A percentile compares a stretch with the other conserved stretches of the same genome.
phyloP scores from a whole-genome alignment of 2,888 invertebrate species.

The Plutella xylostella region DNA sequence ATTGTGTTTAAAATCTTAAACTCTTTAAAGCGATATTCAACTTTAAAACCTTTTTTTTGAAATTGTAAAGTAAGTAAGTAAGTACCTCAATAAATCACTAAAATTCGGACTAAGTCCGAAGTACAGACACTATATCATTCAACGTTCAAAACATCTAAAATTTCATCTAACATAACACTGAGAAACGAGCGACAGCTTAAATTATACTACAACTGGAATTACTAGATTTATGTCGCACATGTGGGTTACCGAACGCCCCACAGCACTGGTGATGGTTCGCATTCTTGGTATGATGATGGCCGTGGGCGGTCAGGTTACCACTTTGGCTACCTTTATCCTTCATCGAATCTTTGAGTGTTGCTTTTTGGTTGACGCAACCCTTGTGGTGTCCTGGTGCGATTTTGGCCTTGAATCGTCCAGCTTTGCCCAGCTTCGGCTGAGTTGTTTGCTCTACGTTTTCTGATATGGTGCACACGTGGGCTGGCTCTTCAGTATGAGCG shows the following conservation, averaged over 20 bases:
- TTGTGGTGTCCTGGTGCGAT: slow-evolving; percentile 54
- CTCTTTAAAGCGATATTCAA: too few species aligned
- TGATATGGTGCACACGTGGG: slow-evolving; percentile 32
- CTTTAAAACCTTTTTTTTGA: too few species aligned
- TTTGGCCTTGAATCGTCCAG: slow-evolving; percentile 45
- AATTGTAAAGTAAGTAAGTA: too few species aligned
- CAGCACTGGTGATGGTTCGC: slow-evolving; percentile 63
- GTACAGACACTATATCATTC: too few species aligned
- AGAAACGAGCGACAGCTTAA: slow-evolving; percentile 22
- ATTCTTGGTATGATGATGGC: slow-evolving; percentile 55
- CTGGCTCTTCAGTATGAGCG: slow-evolving; percentile 32
- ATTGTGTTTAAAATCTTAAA: too few species aligned
- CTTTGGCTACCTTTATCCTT: slow-evolving; percentile 23
- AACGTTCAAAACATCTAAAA: too few species aligned
- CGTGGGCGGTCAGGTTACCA: slow-evolving; percentile 56
- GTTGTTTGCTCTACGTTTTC: slow-evolving; percentile 28
- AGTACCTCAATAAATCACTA: too few species aligned
- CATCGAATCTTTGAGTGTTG: slow-evolving; percentile 28
- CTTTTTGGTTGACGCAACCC: slow-evolving; percentile 28
- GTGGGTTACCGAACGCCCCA: slow-evolving; percentile 61
- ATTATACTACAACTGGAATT: slow-evolving; percentile 52
- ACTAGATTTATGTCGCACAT: slow-evolving; percentile 54
- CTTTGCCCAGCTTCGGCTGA: slow-evolving; percentile 43
- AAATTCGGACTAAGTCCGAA: too few species aligned
- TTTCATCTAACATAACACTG: background rate